Conservation (phyloP, 2,797 vertebrate genomes). For the Hydrocynus forskahlii region DNA sequence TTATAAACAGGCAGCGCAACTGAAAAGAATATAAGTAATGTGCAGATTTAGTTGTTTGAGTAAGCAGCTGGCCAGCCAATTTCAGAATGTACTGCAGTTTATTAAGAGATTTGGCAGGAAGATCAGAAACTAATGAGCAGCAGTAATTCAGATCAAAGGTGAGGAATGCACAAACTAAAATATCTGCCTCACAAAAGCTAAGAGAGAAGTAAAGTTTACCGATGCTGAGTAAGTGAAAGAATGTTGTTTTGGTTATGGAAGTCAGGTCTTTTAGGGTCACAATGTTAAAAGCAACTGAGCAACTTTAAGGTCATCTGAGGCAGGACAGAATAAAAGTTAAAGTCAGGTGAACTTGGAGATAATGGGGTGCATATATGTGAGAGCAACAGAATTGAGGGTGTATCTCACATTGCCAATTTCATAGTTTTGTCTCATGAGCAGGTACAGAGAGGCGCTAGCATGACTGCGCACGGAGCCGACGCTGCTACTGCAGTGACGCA, state of each 20-base stretch:
- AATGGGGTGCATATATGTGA: too few relatives aligned
- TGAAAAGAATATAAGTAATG: background rate
- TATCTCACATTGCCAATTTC: conserved; percentile 95
- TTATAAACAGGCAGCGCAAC: too few relatives aligned
- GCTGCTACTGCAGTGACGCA: conserved; percentile 96
- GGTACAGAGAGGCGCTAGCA: conserved; percentile 95
- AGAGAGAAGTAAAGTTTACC: background rate
- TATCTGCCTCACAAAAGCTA: background rate
- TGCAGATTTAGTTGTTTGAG: background rate
- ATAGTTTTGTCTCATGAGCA: conserved; percentile 99
- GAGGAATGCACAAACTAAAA: background rate
- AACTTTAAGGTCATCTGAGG: background rate
- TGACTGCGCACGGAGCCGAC: conserved; percentile 90
- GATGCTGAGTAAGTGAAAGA: background rate
- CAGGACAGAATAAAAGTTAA: background rate
- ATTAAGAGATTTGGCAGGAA: background rate
- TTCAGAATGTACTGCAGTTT: background rate
- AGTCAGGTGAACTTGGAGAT: too few relatives aligned
- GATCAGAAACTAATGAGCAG: background rate
- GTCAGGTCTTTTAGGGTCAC: background rate
- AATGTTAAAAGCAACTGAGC: background rate
- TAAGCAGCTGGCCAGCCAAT: background rate
- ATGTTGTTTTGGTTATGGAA: background rate
- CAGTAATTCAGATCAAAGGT: background rate
- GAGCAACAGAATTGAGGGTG: conserved; percentile 33